These are phyloP conservation scores for Craterocephalus amniculus DNA, from an alignment of 2,797 vertebrate species.

Conservation along the genomic window DNA sequence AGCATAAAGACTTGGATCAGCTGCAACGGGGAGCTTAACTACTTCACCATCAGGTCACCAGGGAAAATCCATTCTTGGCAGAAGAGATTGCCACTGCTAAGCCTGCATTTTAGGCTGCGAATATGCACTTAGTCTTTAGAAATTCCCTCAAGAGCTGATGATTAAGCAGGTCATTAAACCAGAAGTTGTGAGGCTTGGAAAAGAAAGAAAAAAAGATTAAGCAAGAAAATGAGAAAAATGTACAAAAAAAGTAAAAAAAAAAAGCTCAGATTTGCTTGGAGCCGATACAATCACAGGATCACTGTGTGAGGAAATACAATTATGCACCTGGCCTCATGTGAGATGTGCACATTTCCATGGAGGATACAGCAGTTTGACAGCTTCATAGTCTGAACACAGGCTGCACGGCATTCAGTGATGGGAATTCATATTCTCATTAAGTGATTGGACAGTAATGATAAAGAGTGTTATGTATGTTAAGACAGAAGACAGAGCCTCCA, in stretches of 20 bases:
- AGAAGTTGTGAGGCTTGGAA: conserved; percentile 86
- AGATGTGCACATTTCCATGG: conserved; percentile 49
- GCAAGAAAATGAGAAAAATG: conserved; percentile 72
- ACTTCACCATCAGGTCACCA: conserved; percentile 88
- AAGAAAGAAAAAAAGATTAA: conserved; percentile 39
- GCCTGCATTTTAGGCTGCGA: conserved; percentile 92
- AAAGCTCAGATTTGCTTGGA: conserved; percentile 77
- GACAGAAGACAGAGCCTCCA: background rate
- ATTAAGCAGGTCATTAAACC: conserved; percentile 92
- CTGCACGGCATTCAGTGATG: conserved; percentile 16
- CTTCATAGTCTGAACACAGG: conserved; percentile 48
- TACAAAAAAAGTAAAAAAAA: background rate
- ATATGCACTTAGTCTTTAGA: conserved; percentile 90
- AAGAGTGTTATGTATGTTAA: background rate
- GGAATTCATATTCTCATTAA: background rate
- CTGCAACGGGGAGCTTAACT: conserved; percentile 87
- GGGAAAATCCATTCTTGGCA: conserved; percentile 94
- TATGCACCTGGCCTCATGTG: conserved; percentile 70
- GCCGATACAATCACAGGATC: conserved; percentile 78
- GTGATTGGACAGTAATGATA: background rate
- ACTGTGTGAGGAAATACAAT: conserved; percentile 83
- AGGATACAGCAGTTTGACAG: conserved; percentile 81
- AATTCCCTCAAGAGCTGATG: conserved; percentile 89
- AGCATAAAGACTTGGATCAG: conserved; percentile 78
- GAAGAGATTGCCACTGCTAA: conserved; percentile 88